phyloP scores from a whole-genome alignment of 2,888 invertebrate species.

The Dyspetes luteomarginatus region DNA sequence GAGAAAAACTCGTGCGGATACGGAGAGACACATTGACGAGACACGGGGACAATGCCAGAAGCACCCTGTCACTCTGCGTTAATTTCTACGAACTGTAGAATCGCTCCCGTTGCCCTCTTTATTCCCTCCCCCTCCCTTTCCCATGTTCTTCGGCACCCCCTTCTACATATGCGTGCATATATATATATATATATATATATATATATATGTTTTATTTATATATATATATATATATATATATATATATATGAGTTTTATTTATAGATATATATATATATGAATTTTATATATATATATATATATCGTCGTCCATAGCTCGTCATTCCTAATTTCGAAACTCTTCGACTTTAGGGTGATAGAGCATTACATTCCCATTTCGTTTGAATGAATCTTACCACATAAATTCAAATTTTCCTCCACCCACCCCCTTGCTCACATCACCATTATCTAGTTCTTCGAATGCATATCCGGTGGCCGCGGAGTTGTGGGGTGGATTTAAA shows the following conservation, averaged over 20 bases:
- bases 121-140: slow-evolving; percentile 52
- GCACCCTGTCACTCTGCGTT: slow-evolving; percentile 78
- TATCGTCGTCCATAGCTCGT: no score
- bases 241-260: no score
- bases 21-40: slow-evolving; percentile 49
- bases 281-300: no score
- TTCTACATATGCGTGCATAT: neutral
- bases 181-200: neutral
- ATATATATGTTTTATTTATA: no score
- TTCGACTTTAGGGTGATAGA: no score
- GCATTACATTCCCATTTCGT: slow-evolving; percentile 51
- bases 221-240: no score
- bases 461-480: slow-evolving; percentile 80
- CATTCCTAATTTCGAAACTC: no score
- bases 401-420: slow-evolving; percentile 48
- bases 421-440: slow-evolving; percentile 68
- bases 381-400: slow-evolving; percentile 60
- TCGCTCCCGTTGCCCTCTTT: slow-evolving; percentile 52
- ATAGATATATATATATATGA: no score
- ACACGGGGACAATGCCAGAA: slow-evolving; percentile 75
- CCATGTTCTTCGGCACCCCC: slow-evolving; percentile 51
- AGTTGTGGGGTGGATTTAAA: slow-evolving; percentile 71
- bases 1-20: slow-evolving; percentile 45
- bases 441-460: slow-evolving; percentile 78
- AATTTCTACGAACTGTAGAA: slow-evolving; percentile 75